A percentile compares a stretch with the other conserved stretches of the same genome.
Conservation (phyloP, 2,888 invertebrate species). For the Eustalomyia histrio region DNA sequence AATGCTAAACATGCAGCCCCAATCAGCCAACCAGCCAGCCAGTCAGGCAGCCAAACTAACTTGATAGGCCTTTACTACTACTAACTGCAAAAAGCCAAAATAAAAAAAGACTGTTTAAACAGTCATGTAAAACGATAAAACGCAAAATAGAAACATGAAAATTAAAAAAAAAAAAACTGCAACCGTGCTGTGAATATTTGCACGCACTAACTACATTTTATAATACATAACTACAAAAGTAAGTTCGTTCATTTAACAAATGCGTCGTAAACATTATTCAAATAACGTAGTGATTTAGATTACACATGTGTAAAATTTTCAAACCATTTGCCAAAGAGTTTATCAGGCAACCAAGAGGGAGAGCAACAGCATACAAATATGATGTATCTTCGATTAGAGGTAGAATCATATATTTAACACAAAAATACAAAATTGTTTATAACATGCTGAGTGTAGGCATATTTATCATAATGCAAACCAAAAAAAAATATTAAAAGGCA, state of each 20-base stretch:
- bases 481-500: not conserved
- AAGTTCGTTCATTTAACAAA: slow-evolving; percentile 49
- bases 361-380: slow-evolving; percentile 27
- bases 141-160: slow-evolving; percentile 53
- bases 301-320: slow-evolving; percentile 62
- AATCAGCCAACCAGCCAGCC: slow-evolving; percentile 29
- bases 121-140: slow-evolving; percentile 62
- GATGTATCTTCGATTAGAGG: slow-evolving; percentile 62
- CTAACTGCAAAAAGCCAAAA: not conserved
- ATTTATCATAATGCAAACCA: slow-evolving; percentile 55
- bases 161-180: slow-evolving; percentile 21
- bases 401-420: slow-evolving; percentile 63
- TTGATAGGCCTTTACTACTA: slow-evolving; percentile 36
- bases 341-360: slow-evolving; percentile 26
- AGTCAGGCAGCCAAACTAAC: slow-evolving; percentile 24
- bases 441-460: slow-evolving; percentile 55
- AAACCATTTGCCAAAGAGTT: slow-evolving; percentile 50
- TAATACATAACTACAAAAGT: not conserved
- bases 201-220: slow-evolving; percentile 56
- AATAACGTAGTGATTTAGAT: slow-evolving; percentile 63
- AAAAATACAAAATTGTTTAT: slow-evolving; percentile 63
- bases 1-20: slow-evolving; percentile 57
- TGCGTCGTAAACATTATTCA: slow-evolving; percentile 60
- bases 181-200: slow-evolving; percentile 65
- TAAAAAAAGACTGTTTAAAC: slow-evolving; percentile 37